Evolutionary conservation across 1,140 invertebrate genomes (phyloP).

Genomic region (Harlomillsia oculata): DNA sequence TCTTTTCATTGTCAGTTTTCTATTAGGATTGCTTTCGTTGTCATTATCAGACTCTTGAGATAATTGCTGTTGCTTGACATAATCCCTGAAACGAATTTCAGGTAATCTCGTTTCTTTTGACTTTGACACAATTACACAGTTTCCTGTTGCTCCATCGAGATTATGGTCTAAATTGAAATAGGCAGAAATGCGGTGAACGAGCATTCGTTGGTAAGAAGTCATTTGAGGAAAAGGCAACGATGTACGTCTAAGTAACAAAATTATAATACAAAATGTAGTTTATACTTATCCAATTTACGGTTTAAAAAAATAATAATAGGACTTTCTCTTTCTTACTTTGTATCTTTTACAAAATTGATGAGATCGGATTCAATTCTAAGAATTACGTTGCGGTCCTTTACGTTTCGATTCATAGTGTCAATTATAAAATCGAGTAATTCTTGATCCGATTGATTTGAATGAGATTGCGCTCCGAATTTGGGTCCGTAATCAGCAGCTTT

Average conservation of each 20-base stretch:
- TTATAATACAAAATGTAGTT: neutral
- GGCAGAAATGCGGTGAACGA: constrained; percentile 84
- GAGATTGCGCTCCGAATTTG: neutral
- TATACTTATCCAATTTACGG: neutral
- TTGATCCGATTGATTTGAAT: constrained; percentile 51
- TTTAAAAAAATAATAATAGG: constrained; percentile 2
- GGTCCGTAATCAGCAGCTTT: no score
- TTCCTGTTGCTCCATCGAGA: constrained; percentile 67
- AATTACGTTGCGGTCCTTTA: constrained; percentile 73
- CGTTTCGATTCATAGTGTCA: constrained; percentile 79
- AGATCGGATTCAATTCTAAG: constrained; percentile 81
- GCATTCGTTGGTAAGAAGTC: constrained; percentile 89
- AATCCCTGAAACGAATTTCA: constrained; percentile 19
- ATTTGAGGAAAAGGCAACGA: constrained; percentile 38
- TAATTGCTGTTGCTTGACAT: constrained; percentile 10
- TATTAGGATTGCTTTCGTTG: neutral
- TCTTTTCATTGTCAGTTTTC: constrained; percentile 28
- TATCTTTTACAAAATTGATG: constrained; percentile 68
- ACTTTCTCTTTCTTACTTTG: constrained; percentile 52
- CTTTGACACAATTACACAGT: constrained; percentile 71
- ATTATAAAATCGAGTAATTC: constrained; percentile 79
- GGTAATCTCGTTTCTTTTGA: constrained; percentile 21
- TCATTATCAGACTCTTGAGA: constrained; percentile 4
- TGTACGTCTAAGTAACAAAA: constrained; percentile 1
- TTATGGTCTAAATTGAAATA: constrained; percentile 91